Evolutionary conservation across 2,797 vertebrate genomes (phyloP).

Genomic region (Gymnodraco acuticeps): DNA sequence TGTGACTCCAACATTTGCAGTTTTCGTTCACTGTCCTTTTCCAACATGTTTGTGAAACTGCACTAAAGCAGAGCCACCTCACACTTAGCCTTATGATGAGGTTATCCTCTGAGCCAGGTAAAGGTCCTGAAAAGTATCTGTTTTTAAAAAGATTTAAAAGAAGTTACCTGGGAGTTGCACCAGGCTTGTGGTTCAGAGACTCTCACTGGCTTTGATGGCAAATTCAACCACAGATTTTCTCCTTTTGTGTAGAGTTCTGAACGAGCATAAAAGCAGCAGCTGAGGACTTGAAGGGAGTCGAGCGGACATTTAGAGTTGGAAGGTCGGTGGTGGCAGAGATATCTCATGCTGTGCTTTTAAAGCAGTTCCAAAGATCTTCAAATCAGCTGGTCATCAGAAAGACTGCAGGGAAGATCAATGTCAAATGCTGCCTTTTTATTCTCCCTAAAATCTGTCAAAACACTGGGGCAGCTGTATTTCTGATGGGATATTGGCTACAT

Average conservation of each 20-base stretch:
- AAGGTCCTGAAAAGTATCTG: too few relatives aligned
- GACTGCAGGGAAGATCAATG: neutral
- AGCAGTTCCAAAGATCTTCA: neutral
- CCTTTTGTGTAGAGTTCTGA: conserved; percentile 7
- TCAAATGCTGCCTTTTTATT: neutral
- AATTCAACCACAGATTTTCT: neutral
- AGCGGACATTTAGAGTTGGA: conserved; percentile 23
- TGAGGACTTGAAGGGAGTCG: neutral
- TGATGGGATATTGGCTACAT: neutral
- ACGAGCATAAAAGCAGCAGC: neutral
- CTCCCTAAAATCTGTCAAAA: neutral
- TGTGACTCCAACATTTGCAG: too few relatives aligned
- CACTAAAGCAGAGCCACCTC: too few relatives aligned
- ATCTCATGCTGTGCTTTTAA: neutral
- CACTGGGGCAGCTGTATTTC: neutral
- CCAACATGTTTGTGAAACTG: too few relatives aligned
- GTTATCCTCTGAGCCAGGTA: too few relatives aligned
- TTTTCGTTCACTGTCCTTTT: too few relatives aligned
- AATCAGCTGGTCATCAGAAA: neutral
- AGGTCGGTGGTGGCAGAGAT: conserved; percentile 17
- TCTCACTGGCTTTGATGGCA: neutral
- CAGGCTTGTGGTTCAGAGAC: neutral
- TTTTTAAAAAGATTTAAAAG: too few relatives aligned
- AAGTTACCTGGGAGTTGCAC: too few relatives aligned
- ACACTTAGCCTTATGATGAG: too few relatives aligned